Percentiles rank a stretch among this genome's conserved stretches.
Conservation (phyloP, 1,140 invertebrate genomes). For the Apis cerana region DNA sequence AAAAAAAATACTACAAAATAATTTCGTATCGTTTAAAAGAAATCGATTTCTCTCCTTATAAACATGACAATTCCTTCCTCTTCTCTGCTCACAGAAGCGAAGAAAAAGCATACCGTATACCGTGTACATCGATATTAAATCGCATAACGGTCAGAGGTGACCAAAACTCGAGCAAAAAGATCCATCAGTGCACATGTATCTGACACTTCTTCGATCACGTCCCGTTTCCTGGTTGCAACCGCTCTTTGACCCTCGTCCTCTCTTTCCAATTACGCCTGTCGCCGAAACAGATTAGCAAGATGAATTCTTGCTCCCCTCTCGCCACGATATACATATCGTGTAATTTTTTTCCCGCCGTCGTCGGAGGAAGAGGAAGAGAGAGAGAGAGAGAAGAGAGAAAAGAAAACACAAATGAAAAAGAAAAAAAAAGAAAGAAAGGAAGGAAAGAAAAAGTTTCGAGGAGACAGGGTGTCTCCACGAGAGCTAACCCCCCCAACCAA, state of each 20-base stretch:
- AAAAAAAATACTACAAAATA: too few relatives aligned
- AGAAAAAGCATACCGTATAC: too few relatives aligned
- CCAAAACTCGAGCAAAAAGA: background rate
- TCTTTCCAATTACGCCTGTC: conserved; percentile 72
- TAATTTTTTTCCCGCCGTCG: conserved; percentile 74
- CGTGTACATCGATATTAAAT: background rate
- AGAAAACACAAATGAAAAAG: conserved; percentile 4
- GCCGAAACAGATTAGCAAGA: conserved; percentile 69
- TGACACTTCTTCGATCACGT: background rate
- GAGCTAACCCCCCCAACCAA: conserved; percentile 55
- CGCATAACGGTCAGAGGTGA: background rate
- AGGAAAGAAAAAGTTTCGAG: conserved; percentile 8
- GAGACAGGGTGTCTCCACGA: conserved; percentile 61
- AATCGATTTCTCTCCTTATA: too few relatives aligned
- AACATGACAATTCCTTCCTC: background rate
- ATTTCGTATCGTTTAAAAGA: too few relatives aligned
- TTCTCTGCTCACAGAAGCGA: background rate
- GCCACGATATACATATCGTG: conserved; percentile 69
- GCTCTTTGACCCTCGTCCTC: conserved; percentile 17
- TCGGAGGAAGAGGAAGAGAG: background rate
- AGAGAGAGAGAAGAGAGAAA: conserved; percentile 5
- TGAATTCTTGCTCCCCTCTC: conserved; percentile 61
- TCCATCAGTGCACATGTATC: background rate
- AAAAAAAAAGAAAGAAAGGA: background rate
- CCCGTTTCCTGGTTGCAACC: conserved; percentile 20